Evolutionary conservation across 2,113 vertebrate genomes (phyloP).

Genomic region (Ibidorhyncha struthersii): DNA sequence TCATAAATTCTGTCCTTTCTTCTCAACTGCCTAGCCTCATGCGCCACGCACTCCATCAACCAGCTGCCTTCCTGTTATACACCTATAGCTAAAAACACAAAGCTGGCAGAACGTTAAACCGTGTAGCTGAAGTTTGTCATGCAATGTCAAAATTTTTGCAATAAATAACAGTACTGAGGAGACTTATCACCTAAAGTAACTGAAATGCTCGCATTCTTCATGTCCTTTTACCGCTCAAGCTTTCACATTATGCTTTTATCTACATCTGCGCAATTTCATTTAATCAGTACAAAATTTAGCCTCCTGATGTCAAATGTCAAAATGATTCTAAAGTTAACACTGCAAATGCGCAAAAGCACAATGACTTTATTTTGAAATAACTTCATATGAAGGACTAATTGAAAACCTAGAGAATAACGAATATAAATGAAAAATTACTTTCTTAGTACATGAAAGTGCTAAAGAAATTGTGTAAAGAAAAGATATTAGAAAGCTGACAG

Average conservation of each 20-base stretch:
- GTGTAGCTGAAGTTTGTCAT: background rate
- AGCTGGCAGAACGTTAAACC: background rate
- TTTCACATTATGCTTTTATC: background rate
- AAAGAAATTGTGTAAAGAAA: background rate
- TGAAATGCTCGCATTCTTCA: background rate
- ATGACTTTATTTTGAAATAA: background rate
- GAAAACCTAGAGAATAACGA: background rate
- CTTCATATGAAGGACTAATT: background rate
- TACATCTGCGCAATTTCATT: background rate
- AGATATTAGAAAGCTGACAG: background rate
- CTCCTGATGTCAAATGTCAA: background rate
- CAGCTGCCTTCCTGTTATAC: background rate
- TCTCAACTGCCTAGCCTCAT: background rate
- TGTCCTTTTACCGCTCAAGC: background rate
- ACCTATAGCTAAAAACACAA: background rate
- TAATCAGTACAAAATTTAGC: background rate
- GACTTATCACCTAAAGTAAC: background rate
- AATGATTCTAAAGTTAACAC: background rate
- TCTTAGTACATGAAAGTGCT: background rate
- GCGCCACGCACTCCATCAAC: background rate
- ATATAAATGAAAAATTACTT: background rate
- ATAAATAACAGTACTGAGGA: background rate
- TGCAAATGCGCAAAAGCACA: background rate
- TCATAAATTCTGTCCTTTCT: constrained; percentile 28
- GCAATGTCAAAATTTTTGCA: background rate